Percentiles rank a stretch among this genome's conserved stretches.
phyloP scores from a whole-genome alignment of 2,797 vertebrate species.

The Sebastes goodei region DNA sequence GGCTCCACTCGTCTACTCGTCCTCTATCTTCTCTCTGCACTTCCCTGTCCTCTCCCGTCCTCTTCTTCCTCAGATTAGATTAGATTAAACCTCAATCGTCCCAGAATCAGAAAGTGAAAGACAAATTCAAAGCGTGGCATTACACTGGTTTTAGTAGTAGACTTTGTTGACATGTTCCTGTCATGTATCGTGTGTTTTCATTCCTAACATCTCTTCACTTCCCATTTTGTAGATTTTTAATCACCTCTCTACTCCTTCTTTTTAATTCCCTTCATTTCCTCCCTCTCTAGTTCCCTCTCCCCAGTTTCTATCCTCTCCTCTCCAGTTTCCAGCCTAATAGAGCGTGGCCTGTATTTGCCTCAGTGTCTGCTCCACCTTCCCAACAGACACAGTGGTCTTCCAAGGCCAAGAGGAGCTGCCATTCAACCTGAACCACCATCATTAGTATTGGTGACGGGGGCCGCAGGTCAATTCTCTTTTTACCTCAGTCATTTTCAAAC shows the following conservation, averaged over 20 bases:
- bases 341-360: not conserved
- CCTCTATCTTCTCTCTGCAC: slow-evolving; percentile 4
- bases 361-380: slow-evolving; percentile 4
- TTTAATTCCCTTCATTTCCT: not conserved
- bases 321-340: slow-evolving; percentile 1
- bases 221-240: not conserved
- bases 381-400: not conserved
- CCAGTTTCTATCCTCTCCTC: not conserved
- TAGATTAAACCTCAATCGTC: slow-evolving; percentile 20
- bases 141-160: not conserved
- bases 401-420: not conserved
- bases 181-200: not conserved
- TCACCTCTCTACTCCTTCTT: not conserved
- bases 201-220: not conserved
- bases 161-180: not conserved
- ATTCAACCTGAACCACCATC: not conserved
- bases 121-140: not conserved
- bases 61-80: slow-evolving; percentile 23
- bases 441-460: slow-evolving; percentile 2
- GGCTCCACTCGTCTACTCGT: slow-evolving; percentile 17
- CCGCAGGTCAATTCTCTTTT: slow-evolving; percentile 19
- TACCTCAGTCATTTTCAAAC: slow-evolving; percentile 17
- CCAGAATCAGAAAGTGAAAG: not conserved
- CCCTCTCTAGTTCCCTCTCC: not conserved
- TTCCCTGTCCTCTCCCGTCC: not conserved